Evolutionary conservation across 2,888 invertebrate genomes (phyloP), one percentile per base, ranked within the genome.

Genomic region (Drosophila borborema): DNA sequence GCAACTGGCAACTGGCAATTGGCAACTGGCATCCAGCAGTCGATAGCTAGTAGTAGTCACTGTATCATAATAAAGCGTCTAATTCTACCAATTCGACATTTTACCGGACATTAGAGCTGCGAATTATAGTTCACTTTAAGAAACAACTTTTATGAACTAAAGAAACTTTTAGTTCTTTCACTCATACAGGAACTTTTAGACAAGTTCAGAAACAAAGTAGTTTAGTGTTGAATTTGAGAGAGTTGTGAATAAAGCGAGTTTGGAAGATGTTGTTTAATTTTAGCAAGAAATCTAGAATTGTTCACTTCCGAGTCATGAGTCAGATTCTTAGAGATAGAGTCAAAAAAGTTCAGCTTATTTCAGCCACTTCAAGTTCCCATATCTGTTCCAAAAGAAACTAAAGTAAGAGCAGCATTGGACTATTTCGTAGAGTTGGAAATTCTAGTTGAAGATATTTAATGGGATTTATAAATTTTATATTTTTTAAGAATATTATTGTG

Each of bases 1-100:
- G 38, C 38, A 38, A 14, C 14, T 0, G 12, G 2, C 41, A 34
- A 18, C 14, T 38, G 40, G 16, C 20, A 7, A 14, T 3, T 2
- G 46, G 23, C 43, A 28, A 10, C 58, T 45, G n/a, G 2, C 43
- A 23, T 9, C 31, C 20, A 43, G 28, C 46, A 40, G 48, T 49
- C 31, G 49, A 34, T 51, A 46, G 53, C 46, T 34, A 49, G 28
- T 48, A 20, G 41, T 49, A 66, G 49, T 40, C 59, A 67, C 59
- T 85, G 81, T 83, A 85, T 89, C 90, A 90, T 89, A 86, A 88
- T 88, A 88, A 83, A 88, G 72, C 69, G 70, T 80, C 81, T 90
- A 86, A 86, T 86, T 86, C 88, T 43, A 77, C 71, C 81, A 77
- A 82, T 85, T 77, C 70, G 73, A 63, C 74, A 74, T 49, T 71